Percentiles rank a stretch among this genome's conserved stretches.
Evolutionary conservation across 2,113 vertebrate species (phyloP).

Genomic region (Burhinus oedicnemus): DNA sequence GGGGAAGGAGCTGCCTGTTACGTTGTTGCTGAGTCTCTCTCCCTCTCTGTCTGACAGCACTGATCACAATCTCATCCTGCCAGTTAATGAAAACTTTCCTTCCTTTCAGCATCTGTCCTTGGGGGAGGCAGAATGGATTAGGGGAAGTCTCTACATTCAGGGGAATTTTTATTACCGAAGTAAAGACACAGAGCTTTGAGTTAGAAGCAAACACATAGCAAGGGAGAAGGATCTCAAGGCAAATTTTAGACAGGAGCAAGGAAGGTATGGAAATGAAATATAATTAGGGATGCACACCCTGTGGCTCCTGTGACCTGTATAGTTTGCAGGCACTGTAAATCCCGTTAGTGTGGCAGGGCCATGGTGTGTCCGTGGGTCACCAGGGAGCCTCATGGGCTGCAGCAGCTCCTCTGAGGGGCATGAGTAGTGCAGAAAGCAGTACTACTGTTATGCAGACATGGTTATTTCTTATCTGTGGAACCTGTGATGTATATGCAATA

Average conservation of each 20-base stretch:
- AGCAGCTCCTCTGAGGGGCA: fast-evolving
- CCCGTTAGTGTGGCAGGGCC: fast-evolving
- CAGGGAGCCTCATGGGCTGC: no score
- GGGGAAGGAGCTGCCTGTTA: neutral
- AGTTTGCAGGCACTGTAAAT: neutral
- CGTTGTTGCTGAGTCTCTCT: neutral
- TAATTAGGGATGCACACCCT: neutral
- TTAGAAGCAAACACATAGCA: neutral
- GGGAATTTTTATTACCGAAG: neutral
- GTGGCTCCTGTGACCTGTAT: neutral
- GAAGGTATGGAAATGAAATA: neutral
- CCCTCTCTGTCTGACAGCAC: neutral
- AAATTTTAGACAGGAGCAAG: neutral
- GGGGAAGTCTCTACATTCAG: neutral
- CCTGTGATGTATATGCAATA: neutral
- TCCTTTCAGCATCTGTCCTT: neutral
- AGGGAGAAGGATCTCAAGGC: neutral
- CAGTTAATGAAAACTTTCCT: neutral
- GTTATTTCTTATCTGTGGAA: neutral
- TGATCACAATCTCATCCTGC: neutral
- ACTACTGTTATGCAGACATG: neutral
- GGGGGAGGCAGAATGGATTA: neutral
- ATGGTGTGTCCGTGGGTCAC: no score
- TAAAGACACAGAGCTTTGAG: neutral
- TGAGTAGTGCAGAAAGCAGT: neutral